These are phyloP conservation scores for Drosophila hawaiiensis DNA, from an alignment of 2,888 invertebrate species.

Conservation along the genomic window DNA sequence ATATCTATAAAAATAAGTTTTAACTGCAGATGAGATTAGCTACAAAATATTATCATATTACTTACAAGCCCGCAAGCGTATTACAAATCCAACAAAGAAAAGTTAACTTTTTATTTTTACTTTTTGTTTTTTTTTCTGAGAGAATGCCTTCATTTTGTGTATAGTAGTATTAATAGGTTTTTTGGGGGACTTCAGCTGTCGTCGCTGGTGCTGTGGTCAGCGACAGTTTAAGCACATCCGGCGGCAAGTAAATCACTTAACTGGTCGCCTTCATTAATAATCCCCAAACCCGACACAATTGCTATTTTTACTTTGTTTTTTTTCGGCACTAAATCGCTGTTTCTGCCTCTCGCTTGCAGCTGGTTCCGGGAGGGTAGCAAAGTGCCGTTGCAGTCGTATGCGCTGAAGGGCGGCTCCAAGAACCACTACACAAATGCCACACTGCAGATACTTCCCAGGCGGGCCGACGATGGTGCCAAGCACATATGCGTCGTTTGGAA, in stretches of 20 bases:
- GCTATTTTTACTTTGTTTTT: slow-evolving; percentile 10
- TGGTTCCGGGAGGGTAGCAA: slow-evolving; percentile 93
- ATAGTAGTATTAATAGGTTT: neutral
- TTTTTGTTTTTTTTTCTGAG: neutral
- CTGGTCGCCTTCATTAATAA: slow-evolving; percentile 78
- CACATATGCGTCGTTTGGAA: slow-evolving; percentile 96
- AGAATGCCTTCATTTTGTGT: neutral
- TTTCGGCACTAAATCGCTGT: slow-evolving; percentile 52
- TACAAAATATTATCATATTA: too few relatives aligned
- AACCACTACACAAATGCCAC: slow-evolving; percentile 91
- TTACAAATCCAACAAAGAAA: slow-evolving; percentile 6
- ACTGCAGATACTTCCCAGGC: slow-evolving; percentile 90
- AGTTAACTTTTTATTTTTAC: neutral
- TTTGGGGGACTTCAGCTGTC: slow-evolving; percentile 40
- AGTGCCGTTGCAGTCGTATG: slow-evolving; percentile 90
- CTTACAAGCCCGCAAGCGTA: slow-evolving; percentile 15
- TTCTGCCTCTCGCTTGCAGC: slow-evolving; percentile 83
- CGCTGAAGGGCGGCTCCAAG: slow-evolving; percentile 90
- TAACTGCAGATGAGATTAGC: neutral
- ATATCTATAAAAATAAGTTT: neutral
- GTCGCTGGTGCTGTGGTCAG: slow-evolving; percentile 48
- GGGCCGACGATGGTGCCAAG: slow-evolving; percentile 93
- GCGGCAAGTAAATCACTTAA: slow-evolving; percentile 78
- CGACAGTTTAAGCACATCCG: slow-evolving; percentile 67
- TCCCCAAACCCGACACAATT: slow-evolving; percentile 58